These are phyloP conservation scores for Eudemis profundana DNA, from an alignment of 2,888 invertebrate species.

Conservation along the genomic window DNA sequence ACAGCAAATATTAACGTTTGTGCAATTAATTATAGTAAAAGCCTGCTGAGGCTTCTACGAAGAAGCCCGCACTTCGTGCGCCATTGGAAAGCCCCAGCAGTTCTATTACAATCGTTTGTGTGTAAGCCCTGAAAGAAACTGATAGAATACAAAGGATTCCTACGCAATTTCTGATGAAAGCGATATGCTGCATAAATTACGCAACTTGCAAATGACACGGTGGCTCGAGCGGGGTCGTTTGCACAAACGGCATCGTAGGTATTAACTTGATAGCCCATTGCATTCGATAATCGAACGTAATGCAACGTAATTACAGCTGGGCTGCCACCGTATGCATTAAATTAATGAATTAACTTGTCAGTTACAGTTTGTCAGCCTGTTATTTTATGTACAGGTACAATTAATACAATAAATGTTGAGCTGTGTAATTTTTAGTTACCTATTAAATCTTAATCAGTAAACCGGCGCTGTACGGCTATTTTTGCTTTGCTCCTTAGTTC, in stretches of 20 bases:
- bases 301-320: conserved; percentile 64
- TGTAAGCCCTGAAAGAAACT: no score
- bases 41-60: no score
- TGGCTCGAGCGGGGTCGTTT: conserved; percentile 53
- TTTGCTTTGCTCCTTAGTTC: no score
- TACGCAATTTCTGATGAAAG: conserved; percentile 45
- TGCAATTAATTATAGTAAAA: no score
- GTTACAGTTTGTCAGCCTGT: conserved; percentile 47
- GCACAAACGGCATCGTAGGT: conserved; percentile 71
- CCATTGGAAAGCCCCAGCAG: no score
- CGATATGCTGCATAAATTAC: conserved; percentile 49
- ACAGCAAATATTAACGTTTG: no score
- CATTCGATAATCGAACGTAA: conserved; percentile 68
- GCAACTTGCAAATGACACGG: conserved; percentile 52
- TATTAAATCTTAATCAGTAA: no score
- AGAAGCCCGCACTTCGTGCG: no score
- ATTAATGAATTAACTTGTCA: conserved; percentile 69
- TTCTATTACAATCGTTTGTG: no score
- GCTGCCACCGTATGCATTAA: conserved; percentile 58
- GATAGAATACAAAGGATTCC: no score
- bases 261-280: conserved; percentile 68
- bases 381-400: conserved; percentile 11
- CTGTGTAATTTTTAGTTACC: conserved; percentile 18
- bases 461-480: no score
- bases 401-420: conserved; percentile 17